These are phyloP conservation scores for Cyanistes caeruleus DNA, from an alignment of 2,113 vertebrate genomes.

Conservation along the genomic window DNA sequence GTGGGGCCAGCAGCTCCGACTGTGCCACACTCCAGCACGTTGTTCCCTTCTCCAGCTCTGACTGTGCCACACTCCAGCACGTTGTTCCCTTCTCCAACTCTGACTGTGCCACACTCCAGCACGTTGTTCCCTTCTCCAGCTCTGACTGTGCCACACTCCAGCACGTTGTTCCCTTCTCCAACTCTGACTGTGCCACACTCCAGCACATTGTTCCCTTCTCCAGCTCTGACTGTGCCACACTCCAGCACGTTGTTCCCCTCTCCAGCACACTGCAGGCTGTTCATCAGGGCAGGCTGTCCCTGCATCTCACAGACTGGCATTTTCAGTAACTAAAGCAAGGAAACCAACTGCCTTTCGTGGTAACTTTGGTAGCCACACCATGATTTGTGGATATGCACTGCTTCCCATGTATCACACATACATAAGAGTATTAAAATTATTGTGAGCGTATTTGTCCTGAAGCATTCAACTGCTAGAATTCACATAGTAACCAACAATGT, in stretches of 20 bases:
- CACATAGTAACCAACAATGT: neutral
- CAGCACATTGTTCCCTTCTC: neutral
- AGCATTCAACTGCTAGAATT: neutral
- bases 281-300: neutral
- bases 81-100: no score
- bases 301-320: neutral
- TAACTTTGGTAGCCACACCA: neutral
- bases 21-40: neutral
- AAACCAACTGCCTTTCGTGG: neutral
- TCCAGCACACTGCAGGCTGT: neutral
- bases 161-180: no score
- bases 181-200: neutral
- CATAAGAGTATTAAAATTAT: neutral
- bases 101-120: neutral
- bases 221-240: neutral
- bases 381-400: neutral
- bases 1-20: rapidly evolving
- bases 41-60: neutral
- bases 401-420: neutral
- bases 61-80: no score
- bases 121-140: no score
- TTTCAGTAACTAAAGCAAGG: neutral
- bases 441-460: neutral
- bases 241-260: neutral
- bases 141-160: no score